Conservation (phyloP, 23 tunicate species). For the Trididemnum miniatum region DNA sequence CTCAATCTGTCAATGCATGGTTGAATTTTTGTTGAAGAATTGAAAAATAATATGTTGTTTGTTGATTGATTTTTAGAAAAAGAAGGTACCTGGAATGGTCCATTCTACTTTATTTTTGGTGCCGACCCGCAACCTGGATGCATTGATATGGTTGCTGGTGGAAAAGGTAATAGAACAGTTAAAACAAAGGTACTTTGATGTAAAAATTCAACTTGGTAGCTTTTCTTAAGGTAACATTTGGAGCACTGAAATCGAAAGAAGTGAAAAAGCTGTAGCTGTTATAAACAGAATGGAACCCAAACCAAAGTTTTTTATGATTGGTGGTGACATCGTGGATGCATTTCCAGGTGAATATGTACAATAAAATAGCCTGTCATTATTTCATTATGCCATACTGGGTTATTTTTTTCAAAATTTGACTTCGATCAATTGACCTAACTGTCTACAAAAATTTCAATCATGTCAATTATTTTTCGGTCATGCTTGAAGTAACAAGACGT, state of each 20-base stretch:
- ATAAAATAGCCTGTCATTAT: too few relatives aligned
- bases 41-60: too few relatives aligned
- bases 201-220: neutral
- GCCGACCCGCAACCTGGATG: conserved; percentile 92
- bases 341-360: conserved; percentile 87
- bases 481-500: too few relatives aligned
- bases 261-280: conserved; percentile 31
- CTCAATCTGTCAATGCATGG: too few relatives aligned
- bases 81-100: conserved; percentile 51
- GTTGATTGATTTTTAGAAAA: conserved; percentile 44
- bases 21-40: too few relatives aligned
- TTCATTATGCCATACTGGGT: too few relatives aligned
- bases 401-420: too few relatives aligned
- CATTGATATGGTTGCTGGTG: conserved; percentile 43
- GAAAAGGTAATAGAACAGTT: conserved; percentile 43
- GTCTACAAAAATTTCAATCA: too few relatives aligned
- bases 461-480: too few relatives aligned
- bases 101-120: conserved; percentile 60
- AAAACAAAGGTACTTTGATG: neutral
- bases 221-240: conserved; percentile 43
- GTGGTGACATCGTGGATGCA: conserved; percentile 77
- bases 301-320: conserved; percentile 70
- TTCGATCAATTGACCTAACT: too few relatives aligned
- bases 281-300: conserved; percentile 54
- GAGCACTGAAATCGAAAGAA: conserved; percentile 53